Conservation (phyloP, 1,140 invertebrate genomes). For the Triops cancriformis region DNA sequence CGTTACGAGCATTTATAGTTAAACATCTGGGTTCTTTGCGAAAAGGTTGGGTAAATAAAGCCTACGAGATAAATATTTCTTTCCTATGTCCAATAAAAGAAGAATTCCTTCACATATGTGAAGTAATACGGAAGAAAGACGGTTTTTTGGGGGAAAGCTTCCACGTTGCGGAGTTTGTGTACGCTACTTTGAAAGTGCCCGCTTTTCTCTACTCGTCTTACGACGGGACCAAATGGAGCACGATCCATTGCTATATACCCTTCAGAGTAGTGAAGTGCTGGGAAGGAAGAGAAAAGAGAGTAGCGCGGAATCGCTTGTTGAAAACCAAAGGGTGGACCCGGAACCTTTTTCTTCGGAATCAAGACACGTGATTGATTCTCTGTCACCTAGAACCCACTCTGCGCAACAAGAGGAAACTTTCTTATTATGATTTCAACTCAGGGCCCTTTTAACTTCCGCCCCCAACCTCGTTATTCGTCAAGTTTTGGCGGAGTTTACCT, state of each 20-base stretch:
- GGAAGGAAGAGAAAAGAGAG: background rate
- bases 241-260: background rate
- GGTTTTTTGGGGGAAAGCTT: background rate
- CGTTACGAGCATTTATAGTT: too few relatives aligned
- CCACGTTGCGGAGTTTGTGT: background rate
- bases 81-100: too few relatives aligned
- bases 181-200: background rate
- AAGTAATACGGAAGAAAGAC: background rate
- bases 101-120: background rate
- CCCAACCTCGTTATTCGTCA: too few relatives aligned
- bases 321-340: background rate
- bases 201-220: background rate
- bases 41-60: too few relatives aligned
- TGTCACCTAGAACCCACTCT: background rate
- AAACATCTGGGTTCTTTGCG: too few relatives aligned
- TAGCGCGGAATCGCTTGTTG: background rate
- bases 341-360: background rate
- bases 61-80: too few relatives aligned
- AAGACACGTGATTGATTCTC: background rate
- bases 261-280: background rate
- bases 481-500: background rate
- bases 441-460: background rate
- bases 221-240: background rate
- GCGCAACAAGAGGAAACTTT: background rate
- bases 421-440: background rate